Evolutionary conservation across 1,140 invertebrate genomes (phyloP), one percentile per base, ranked within the genome.

Genomic region (Phortica variegata): DNA sequence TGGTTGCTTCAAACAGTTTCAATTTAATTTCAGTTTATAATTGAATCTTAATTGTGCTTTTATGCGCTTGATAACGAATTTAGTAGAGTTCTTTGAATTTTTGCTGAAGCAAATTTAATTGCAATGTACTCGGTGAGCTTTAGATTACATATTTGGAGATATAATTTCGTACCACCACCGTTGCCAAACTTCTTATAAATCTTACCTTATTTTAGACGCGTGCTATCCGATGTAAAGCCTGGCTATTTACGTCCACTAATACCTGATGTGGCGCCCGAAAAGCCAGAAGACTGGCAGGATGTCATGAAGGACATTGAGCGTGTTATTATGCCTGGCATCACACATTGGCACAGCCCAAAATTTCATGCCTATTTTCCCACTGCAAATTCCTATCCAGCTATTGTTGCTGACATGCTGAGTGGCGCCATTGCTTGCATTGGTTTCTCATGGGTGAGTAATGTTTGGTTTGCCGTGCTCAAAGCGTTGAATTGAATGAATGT

Each of bases 331-430:
- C 94, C 94, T 4, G 95, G 95, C 2, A 87, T 96, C 12, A 98
- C 95, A 3, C 94, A 98, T 68, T 99, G 96, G 96, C 94, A 98
- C 47, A 94, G 91, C 54, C 96, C 96, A 3, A 86, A 92, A 65
- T 99, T 99, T 79, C 93, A 97, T 77, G 95, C 96, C 2, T 99
- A 98, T 77, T 99, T 95, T 78, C 94, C 97, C 0, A 97, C 95
- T 0, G 94, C 88, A 7, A 94, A 95, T 78, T 97, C 93, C 0
- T 98, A 97, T 76, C 89, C 96, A 1, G 85, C 92, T 2, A 86
- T 91, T 58, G 73, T 76, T 19, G 73, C 73, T 0, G 96, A 99
- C 63, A 98, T 99, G 84, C 78, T 99, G 6, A 94, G 89, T 58
- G 93, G 90, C 38, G 93, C 91, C 8, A 94, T 98, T 56, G 90